Percentiles rank a stretch among this genome's conserved stretches.
Conservation (phyloP, 2,888 invertebrate genomes). For the Coelogynopora nodosa region DNA sequence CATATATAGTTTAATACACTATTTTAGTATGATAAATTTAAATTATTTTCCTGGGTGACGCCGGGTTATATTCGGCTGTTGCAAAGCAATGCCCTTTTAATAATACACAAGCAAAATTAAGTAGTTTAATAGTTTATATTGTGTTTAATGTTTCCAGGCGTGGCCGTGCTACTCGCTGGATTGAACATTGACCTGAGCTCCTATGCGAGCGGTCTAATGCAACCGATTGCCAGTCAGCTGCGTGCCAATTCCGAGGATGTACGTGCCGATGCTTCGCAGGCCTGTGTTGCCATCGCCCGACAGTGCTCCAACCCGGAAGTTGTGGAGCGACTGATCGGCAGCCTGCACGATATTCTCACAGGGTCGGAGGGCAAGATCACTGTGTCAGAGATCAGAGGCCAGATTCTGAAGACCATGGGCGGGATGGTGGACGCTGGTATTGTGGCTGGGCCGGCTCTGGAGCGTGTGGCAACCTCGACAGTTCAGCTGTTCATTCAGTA, state of each 20-base stretch:
- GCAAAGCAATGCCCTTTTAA: too few relatives aligned
- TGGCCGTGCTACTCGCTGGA: not conserved
- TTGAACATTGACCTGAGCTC: not conserved
- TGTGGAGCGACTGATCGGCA: not conserved
- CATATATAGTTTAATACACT: too few relatives aligned
- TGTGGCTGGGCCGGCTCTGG: not conserved
- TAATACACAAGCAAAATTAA: too few relatives aligned
- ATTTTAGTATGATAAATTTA: too few relatives aligned
- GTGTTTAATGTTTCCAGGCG: not conserved
- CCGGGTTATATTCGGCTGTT: too few relatives aligned
- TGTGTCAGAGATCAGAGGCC: not conserved
- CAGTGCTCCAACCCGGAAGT: not conserved
- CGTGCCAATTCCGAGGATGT: not conserved
- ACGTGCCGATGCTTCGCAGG: not conserved
- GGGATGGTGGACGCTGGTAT: not conserved
- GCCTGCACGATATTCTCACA: not conserved
- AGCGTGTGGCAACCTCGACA: not conserved
- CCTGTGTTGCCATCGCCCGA: not conserved
- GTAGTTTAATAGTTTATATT: too few relatives aligned
- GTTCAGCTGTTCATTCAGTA: not conserved
- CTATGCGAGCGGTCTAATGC: not conserved
- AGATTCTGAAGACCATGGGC: not conserved
- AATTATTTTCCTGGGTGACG: too few relatives aligned
- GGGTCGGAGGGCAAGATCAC: conserved; percentile 2
- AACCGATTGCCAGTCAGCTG: conserved; percentile 2